Base-by-base conservation (phyloP, 2,797 vertebrate genomes). In the Molossus molossus region DNA sequence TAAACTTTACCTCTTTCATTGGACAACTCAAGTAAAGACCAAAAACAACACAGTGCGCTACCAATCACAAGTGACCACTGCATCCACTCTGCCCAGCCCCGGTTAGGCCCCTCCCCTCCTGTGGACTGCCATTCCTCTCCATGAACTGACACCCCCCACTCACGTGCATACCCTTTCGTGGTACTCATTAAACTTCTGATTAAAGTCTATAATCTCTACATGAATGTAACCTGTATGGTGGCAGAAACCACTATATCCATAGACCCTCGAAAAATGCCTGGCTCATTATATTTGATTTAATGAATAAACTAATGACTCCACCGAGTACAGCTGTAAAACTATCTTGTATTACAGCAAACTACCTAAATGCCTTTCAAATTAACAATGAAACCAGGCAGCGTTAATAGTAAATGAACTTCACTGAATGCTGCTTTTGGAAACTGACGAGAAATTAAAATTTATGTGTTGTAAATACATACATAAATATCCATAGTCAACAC, bases 11-110 rank as follows among this genome's bases (percentile, higher is more conserved):
- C 25, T 55, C 57, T 70, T 93, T 94, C 85, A 95, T 45, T 65
- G 27, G 20, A 91, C 73, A 95, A 92, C 9, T 85, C 58, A 92
- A 29, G 87, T 53, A 87, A 64, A 87, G 77, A 90, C 29, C 27
- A 50, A 80, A 93, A 79, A 9, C 20, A 82, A 9, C 37, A 40
- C 29, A 40, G n/a, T 29, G 77, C 53, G 37, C 64, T 62, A 40
- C 20, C 73, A 67, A 69, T n/a, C 21, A 87, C 60, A 76, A 90
- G 10, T 79, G 17, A 62, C 5, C 33, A 76, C 33, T 21, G 37
- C 53, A 64, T n/a, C 65, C 60, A 15, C 7, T 17, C 6, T 62
- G 29, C 33, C 70, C 65, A 80, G 72, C 13, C 27, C 53, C 53
- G 17, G 21, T 21, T n/a, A 15, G 53, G 48, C 0, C 37, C 76